These are phyloP conservation scores for Amblyjoppa fuscipennis DNA, from an alignment of 2,888 invertebrate species.

Conservation along the genomic window DNA sequence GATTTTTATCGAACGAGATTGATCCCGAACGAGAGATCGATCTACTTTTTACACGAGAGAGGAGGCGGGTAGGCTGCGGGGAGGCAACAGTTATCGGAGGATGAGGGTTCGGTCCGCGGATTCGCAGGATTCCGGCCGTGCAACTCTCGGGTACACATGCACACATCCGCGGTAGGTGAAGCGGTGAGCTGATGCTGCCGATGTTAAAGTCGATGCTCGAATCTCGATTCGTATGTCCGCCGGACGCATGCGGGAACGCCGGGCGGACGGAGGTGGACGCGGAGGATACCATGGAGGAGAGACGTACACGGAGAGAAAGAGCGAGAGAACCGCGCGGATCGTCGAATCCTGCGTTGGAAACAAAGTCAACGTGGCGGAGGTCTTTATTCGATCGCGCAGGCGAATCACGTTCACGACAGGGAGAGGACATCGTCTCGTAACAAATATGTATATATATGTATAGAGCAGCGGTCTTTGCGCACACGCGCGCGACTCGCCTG, in stretches of 20 bases:
- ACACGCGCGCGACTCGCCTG: background rate
- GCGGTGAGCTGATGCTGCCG: conserved; percentile 44
- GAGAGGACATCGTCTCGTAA: conserved; percentile 82
- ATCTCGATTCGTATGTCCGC: conserved; percentile 43
- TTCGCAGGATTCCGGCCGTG: conserved; percentile 16
- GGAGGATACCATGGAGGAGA: background rate
- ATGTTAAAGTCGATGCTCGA: conserved; percentile 48
- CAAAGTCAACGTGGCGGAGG: conserved; percentile 80
- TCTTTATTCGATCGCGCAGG: conserved; percentile 83
- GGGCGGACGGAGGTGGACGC: conserved; percentile 47
- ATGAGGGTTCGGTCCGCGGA: background rate
- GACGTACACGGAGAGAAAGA: conserved; percentile 14
- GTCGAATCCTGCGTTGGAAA: conserved; percentile 72
- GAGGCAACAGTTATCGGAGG: background rate
- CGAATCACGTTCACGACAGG: conserved; percentile 83
- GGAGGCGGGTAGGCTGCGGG: background rate
- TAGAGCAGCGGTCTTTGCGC: background rate
- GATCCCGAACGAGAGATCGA: conserved; percentile 64
- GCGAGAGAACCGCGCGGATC: conserved; percentile 11
- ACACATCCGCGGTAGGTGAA: conserved; percentile 36
- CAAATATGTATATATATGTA: conserved; percentile 81
- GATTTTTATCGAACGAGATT: conserved; percentile 65
- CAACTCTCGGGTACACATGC: background rate
- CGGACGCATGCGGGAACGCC: conserved; percentile 24
- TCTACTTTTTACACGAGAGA: conserved; percentile 59